Evolutionary conservation across 2,888 invertebrate species (phyloP), one percentile per base, ranked within the genome.

Genomic region (Dynastes grantii): DNA sequence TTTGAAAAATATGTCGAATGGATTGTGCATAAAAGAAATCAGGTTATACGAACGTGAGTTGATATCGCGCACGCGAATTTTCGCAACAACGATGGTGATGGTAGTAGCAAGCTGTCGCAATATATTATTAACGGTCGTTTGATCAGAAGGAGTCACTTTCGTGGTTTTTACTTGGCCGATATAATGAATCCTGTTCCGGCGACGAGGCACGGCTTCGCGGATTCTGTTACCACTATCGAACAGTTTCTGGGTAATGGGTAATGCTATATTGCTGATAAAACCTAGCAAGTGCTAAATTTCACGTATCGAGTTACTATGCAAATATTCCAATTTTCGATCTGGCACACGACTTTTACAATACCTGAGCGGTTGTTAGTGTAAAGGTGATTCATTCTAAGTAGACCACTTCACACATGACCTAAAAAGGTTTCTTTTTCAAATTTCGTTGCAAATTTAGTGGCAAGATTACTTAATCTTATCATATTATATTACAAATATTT

Each of bases 61-160:
- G 1, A 45, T 45, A 45, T 45, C 8, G 9, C 45, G 45, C 45
- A 45, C 45, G 45, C 45, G 45, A 45, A 45, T 11, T 45, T 45
- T 45, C 11, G 45, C 45, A 45, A 45, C 45, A 45, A n/a, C 2
- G n/a, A 22, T 63, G 27, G 29, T 63, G 29, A 45, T 27, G 53
- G 45, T 40, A 58, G 77, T 76, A 71, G 77, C 55, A 64, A 37
- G 64, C 78, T 78, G 78, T 78, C 78, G 53, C 73, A 64, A 78
- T 75, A 67, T 70, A 78, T 83, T 83, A 83, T 81, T 82, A 80
- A 82, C 83, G 81, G 78, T 76, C 78, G 53, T 75, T 45, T 80
- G 81, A 83, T 83, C 83, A 83, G 81, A 82, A 78, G 73, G 80
- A 68, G 76, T 75, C 77, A 45, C 78, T 63, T 77, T 76, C 73